Base-by-base conservation (phyloP, 2,888 invertebrate genomes). In the Heteromurus nitidus region DNA sequence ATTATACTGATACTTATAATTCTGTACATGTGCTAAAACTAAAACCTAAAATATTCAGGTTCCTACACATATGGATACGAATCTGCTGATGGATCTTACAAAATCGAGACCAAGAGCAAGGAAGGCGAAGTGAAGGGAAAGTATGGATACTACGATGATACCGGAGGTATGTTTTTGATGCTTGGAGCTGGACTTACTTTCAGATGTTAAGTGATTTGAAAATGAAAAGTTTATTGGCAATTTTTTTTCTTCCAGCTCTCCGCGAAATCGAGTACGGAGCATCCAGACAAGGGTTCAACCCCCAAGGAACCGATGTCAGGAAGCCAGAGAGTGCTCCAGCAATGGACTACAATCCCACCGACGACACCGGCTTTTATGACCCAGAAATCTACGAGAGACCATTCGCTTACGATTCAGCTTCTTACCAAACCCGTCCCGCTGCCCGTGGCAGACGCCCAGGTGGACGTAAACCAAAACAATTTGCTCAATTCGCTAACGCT, bases 41-140 rank as follows among this genome's bases (percentile, higher is more conserved):
- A n/a, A n/a, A n/a, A n/a, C n/a, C n/a, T n/a, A n/a, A n/a, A n/a
- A n/a, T n/a, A n/a, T n/a, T n/a, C n/a, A n/a, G n/a, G 88, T 7
- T 95, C 95, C 13, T 96, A 96, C 90, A 95, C 95, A 87, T 96
- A 94, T 88, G 96, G 95, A 31, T 96, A 95, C 89, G 96, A 96
- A 89, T 94, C 92, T 0, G 96, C 95, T 0, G 96, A 96, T 88
- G 95, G 95, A 11, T 93, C 94, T 65, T 95, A 94, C 90, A 95
- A 95, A 90, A 95, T 96, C 84, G 96, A 96, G 89, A 95, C 95
- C 0, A 96, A 95, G 89, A 94, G 94, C 88, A 91, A 94, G 0
- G 93, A 92, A 60, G 96, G 96, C 0, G 95, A 95, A 88, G 95
- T 96, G 0, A 94, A 93, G 68, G 96, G 96, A 80, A 96, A 96